These are phyloP conservation scores for Aplidium turbinatum DNA, from an alignment of 23 tunicate genomes.

Conservation along the genomic window DNA sequence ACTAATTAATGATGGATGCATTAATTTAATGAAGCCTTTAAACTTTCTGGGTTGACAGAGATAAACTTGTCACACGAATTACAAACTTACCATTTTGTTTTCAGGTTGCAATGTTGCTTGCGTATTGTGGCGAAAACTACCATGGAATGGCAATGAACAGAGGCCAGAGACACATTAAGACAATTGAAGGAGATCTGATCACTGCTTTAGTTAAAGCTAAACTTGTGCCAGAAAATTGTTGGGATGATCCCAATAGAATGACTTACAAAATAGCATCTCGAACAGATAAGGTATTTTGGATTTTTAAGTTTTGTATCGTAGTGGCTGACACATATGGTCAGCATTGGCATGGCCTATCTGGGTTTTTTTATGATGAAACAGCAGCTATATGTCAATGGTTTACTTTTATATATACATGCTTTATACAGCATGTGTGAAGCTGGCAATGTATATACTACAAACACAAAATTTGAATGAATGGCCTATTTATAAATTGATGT, in stretches of 20 bases:
- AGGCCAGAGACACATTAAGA: slow-evolving; percentile 63
- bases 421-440: too few species aligned
- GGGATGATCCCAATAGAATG: slow-evolving; percentile 74
- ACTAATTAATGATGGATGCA: too few species aligned
- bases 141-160: slow-evolving; percentile 90
- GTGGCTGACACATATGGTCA: too few species aligned
- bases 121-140: slow-evolving; percentile 89
- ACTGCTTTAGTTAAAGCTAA: slow-evolving; percentile 74
- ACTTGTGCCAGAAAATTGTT: slow-evolving; percentile 80
- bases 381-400: too few species aligned
- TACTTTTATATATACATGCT: too few species aligned
- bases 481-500: too few species aligned
- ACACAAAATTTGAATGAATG: too few species aligned
- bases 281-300: slow-evolving; percentile 79
- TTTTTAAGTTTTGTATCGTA: too few species aligned
- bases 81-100: background rate
- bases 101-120: slow-evolving; percentile 80
- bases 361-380: too few species aligned
- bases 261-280: slow-evolving; percentile 71
- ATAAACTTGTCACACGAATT: background rate
- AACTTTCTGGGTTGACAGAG: background rate
- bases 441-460: too few species aligned
- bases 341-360: too few species aligned
- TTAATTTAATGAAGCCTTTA: background rate
- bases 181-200: slow-evolving; percentile 79